These are phyloP conservation scores for Clitarchus hookeri DNA, from an alignment of 2,888 invertebrate genomes.

Conservation along the genomic window DNA sequence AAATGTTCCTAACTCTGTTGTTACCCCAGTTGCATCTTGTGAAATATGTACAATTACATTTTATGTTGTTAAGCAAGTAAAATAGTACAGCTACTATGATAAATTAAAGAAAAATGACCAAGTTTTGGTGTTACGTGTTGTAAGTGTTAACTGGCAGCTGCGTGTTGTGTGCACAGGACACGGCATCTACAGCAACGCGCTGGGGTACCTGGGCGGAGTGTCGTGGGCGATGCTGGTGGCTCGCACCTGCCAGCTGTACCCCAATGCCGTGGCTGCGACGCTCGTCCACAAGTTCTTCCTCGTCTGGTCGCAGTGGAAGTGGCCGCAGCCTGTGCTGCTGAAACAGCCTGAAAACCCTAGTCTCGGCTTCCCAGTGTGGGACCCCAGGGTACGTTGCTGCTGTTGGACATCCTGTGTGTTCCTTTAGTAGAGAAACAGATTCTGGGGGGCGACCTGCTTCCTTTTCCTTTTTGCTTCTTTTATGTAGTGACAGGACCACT, in stretches of 20 bases:
- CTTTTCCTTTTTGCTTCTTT: too few species aligned
- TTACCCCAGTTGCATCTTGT: too few species aligned
- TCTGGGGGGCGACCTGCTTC: too few species aligned
- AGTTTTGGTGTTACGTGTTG: too few species aligned
- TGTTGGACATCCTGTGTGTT: too few species aligned
- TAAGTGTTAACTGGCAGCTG: constrained; percentile 32
- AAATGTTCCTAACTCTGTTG: too few species aligned
- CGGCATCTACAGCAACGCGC: constrained; percentile 97
- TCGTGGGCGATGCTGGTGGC: constrained; percentile 99
- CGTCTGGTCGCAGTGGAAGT: constrained; percentile 97
- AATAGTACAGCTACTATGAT: too few species aligned
- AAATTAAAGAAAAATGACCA: too few species aligned
- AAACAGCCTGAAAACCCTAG: constrained; percentile 89
- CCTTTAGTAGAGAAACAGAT: too few species aligned
- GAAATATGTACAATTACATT: too few species aligned
- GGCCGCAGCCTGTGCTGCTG: constrained; percentile 97
- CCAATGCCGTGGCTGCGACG: constrained; percentile 93
- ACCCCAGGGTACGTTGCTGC: constrained; percentile 73
- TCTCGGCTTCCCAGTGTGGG: constrained; percentile 94
- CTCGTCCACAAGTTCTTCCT: constrained; percentile 98
- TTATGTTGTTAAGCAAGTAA: too few species aligned
- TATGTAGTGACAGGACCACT: too few species aligned
- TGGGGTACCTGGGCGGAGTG: constrained; percentile 97
- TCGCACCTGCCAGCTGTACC: constrained; percentile 96
- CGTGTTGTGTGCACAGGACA: constrained; percentile 65